Evolutionary conservation across 2,888 invertebrate genomes (phyloP), one percentile per base, ranked within the genome.

Genomic region (Rhabditoides inermis): DNA sequence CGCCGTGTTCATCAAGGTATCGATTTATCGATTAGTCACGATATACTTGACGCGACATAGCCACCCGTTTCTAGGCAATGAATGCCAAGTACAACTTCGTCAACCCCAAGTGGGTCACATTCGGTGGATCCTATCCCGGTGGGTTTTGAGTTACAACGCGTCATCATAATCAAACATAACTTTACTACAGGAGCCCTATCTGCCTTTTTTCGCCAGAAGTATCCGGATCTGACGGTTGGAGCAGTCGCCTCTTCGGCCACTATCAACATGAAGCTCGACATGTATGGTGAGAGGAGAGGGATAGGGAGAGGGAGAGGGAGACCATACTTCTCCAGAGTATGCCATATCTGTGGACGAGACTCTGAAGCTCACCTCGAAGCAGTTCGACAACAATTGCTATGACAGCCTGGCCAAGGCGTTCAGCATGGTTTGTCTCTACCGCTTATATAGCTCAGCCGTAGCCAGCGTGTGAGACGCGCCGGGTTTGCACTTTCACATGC

Each of bases 61-160:
- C 90, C 0, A 81, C 82, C 63, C 94, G 94, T 72, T 86, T 67
- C 49, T 28, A 54, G 42, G 52, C 61, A 2, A 64, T 62, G 64
- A 72, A 70, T 41, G 36, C 57, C 44, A 20, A 57, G 12, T 42
- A 60, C 37, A 51, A 52, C 0, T 65, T 64, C 48, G 53, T 48
- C 20, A 69, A 67, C 37, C 72, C 72, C 3, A 53, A 61, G 30
- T 71, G 70, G 70, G 65, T 72, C 23, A 69, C 70, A 1, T 72
- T 73, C 49, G 72, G 72, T 20, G 72, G 72, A 39, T 61, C 61
- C 28, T 69, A 69, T 55, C 64, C 69, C 15, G 65, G 60, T 60
- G 39, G 6, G 23, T 6, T 28, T 26, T 20, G 23, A 42, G 6
- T 15, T 22, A 20, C 10, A 15, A 12, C 40, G 4, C 26, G 27